These are phyloP conservation scores for Lineus longissimus DNA, from an alignment of 1,140 invertebrate genomes.

Conservation along the genomic window DNA sequence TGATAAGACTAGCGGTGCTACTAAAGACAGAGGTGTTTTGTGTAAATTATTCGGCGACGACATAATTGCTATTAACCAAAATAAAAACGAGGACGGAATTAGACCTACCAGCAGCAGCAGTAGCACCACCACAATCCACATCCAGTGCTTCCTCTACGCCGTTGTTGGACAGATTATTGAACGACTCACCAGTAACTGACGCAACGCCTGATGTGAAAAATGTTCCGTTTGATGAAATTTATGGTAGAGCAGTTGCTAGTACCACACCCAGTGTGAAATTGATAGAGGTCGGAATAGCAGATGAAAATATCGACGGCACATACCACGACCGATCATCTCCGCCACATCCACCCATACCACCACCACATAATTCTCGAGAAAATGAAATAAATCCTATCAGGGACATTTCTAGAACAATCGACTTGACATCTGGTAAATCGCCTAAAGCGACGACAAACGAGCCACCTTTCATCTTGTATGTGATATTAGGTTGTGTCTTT, in stretches of 20 bases:
- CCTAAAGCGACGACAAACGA: background rate
- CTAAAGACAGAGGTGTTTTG: background rate
- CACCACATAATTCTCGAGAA: background rate
- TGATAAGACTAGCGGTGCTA: background rate
- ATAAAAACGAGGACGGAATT: too few relatives aligned
- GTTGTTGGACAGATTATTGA: too few relatives aligned
- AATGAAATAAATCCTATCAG: slow-evolving; percentile 5
- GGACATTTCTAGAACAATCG: background rate
- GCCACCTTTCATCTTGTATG: background rate
- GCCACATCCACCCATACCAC: background rate
- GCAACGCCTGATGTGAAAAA: too few relatives aligned
- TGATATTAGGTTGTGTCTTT: background rate
- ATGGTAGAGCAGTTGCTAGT: too few relatives aligned
- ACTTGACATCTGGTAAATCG: background rate
- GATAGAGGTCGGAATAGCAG: background rate
- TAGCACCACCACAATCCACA: too few relatives aligned
- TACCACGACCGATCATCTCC: too few relatives aligned
- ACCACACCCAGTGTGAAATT: background rate
- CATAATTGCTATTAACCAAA: too few relatives aligned
- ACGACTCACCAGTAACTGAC: too few relatives aligned
- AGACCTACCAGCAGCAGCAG: too few relatives aligned
- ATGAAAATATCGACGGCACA: background rate
- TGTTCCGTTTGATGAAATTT: too few relatives aligned
- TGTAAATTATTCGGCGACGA: background rate
- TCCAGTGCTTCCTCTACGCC: too few relatives aligned